These are phyloP conservation scores for Hozukius guyotensis DNA, from an alignment of 2,797 vertebrate genomes.

Conservation along the genomic window DNA sequence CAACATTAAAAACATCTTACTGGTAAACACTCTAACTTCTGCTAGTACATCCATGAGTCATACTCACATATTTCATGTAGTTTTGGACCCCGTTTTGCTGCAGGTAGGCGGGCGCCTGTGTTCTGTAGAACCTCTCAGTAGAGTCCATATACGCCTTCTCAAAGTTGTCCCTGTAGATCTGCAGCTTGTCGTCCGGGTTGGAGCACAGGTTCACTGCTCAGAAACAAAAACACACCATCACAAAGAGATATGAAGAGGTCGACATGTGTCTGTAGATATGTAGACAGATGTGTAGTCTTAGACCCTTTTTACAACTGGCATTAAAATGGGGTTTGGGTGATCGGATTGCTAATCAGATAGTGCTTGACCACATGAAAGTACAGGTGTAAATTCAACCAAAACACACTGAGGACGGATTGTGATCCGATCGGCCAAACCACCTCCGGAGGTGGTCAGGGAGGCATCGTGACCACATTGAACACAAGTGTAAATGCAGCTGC, in stretches of 20 bases:
- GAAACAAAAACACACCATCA: not conserved
- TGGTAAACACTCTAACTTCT: not conserved
- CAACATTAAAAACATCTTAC: not conserved
- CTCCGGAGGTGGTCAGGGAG: too few species aligned
- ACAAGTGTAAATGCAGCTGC: too few species aligned
- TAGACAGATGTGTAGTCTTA: not conserved
- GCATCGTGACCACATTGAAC: too few species aligned
- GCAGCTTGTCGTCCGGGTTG: constrained; percentile 96
- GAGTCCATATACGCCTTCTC: constrained; percentile 98
- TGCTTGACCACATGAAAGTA: too few species aligned
- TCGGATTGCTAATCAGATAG: too few species aligned
- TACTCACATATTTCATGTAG: constrained; percentile 99
- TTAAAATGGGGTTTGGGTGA: too few species aligned
- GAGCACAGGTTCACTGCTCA: constrained; percentile 95
- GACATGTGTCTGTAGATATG: not conserved
- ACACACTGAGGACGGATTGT: too few species aligned
- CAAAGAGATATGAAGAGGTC: not conserved
- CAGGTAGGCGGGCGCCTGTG: constrained; percentile 95
- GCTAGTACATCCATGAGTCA: not conserved
- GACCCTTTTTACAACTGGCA: too few species aligned
- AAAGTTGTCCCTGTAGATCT: constrained; percentile 99
- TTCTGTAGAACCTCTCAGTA: constrained; percentile 97
- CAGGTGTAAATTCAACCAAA: too few species aligned
- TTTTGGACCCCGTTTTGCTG: constrained; percentile 98
- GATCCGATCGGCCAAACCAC: too few species aligned